A percentile compares a stretch with the other conserved stretches of the same genome.
phyloP scores from a whole-genome alignment of 2,113 vertebrate genomes.

The Aplodontia rufa region DNA sequence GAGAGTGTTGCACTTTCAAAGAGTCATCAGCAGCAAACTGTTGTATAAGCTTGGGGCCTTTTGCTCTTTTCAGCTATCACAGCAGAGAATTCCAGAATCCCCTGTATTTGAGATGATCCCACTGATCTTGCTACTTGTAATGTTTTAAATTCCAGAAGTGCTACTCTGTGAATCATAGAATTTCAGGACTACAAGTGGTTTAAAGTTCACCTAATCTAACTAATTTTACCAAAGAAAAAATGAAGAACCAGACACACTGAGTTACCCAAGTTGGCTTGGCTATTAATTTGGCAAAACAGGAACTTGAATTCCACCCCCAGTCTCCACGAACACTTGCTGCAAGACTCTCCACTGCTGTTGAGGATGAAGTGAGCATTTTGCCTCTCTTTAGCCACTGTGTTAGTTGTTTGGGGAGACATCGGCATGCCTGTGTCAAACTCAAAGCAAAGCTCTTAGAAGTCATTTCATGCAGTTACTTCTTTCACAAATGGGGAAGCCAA shows the following conservation, averaged over 20 bases:
- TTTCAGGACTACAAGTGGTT: not conserved
- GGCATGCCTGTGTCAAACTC: not conserved
- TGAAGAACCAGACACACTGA: not conserved
- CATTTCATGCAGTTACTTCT: not conserved
- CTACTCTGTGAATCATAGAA: not conserved
- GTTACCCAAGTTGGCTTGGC: not conserved
- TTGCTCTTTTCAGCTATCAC: not conserved
- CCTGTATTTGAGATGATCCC: not conserved
- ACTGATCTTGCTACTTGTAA: not conserved
- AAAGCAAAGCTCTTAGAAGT: not conserved
- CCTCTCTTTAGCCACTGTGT: not conserved
- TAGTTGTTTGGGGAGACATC: not conserved
- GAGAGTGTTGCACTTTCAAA: not conserved
- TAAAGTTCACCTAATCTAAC: not conserved
- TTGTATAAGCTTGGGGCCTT: not conserved
- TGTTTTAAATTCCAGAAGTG: not conserved
- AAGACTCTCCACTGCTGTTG: not conserved
- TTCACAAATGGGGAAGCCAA: not conserved
- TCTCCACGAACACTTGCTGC: not conserved
- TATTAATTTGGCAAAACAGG: not conserved
- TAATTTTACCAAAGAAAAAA: not conserved
- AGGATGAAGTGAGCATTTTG: too few relatives aligned
- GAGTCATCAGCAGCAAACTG: not conserved
- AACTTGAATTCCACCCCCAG: not conserved
- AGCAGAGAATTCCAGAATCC: not conserved